phyloP scores from a whole-genome alignment of 2,888 invertebrate species.

The Hanleya hanleyi region DNA sequence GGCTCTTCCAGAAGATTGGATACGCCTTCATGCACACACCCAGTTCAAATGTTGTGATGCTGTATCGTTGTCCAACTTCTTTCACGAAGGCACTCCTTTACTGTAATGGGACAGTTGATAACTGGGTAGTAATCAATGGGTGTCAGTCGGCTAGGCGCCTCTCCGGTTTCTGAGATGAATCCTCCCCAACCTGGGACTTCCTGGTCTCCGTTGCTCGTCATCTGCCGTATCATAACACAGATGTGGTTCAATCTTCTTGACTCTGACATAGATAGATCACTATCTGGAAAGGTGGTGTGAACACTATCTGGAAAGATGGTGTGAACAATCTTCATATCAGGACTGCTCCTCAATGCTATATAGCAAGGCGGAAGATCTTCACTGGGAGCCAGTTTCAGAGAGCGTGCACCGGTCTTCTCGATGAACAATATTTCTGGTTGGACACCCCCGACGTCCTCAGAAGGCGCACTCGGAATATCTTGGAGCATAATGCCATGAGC shows the following conservation, averaged over 20 bases:
- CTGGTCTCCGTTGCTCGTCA: not conserved
- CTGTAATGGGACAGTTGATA: no score
- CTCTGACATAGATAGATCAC: not conserved
- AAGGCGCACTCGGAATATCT: not conserved
- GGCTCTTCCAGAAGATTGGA: slow-evolving; percentile 30
- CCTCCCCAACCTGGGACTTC: not conserved
- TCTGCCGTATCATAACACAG: not conserved
- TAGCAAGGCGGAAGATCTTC: not conserved
- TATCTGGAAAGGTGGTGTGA: no score
- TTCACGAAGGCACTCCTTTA: slow-evolving; percentile 1
- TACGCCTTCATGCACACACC: no score
- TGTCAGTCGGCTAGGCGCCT: not conserved
- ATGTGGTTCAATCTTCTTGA: not conserved
- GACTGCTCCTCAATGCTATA: not conserved
- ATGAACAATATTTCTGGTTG: not conserved
- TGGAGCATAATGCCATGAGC: not conserved
- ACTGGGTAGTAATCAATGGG: no score
- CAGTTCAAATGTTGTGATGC: no score
- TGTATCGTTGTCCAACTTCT: no score
- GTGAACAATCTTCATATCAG: not conserved
- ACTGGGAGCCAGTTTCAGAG: not conserved
- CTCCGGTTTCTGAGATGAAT: not conserved
- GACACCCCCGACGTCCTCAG: not conserved
- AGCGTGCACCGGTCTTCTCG: not conserved
- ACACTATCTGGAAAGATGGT: not conserved